Evolutionary conservation across 2,113 vertebrate genomes (phyloP), one percentile per base, ranked within the genome.

Genomic region (Cyprinodon brontotheroides): DNA sequence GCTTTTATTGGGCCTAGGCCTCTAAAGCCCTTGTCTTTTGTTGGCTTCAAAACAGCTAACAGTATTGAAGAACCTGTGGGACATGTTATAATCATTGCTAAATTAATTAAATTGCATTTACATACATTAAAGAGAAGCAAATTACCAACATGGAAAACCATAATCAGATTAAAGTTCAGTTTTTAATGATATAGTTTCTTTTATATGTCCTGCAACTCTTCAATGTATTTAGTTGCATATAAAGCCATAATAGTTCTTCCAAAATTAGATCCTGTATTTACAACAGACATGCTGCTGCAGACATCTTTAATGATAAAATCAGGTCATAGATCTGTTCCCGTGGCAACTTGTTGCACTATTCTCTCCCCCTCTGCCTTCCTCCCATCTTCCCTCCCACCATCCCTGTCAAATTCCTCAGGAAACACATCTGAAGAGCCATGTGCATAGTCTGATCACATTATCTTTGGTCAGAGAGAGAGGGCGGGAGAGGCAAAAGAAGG

Each of bases 371-470:
- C 77, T 79, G 79, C 66, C 70, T 72, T 47, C 65, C 70, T 73
- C 84, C 45, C 70, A 13, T 70, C 82, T 73, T 86, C 76, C 83
- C 80, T 85, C 83, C 80, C 81, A 68, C 84, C 86, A 90, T 86
- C 81, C 75, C 87, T 91, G 91, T 93, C 86, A 91, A 87, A 93
- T 93, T 92, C 89, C 89, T 92, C 86, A 91, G 87, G 82, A 92
- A 90, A 93, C 90, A 89, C 89, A 90, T 92, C 87, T 91, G 88
- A 92, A 89, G 89, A 87, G 83, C 86, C 87, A 89, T 91, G 92
- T 89, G 90, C 81, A 86, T 75, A 91, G 86, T 90, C 85, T 87
- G 88, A 91, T 91, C 90, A 90, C 84, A 93, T 92, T 94, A 92
- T 91, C 87, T 92, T 68, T 89, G 89, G 90, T 93, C 87, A 89